Evolutionary conservation across 2,797 vertebrate species (phyloP), one percentile per base, ranked within the genome.

Genomic region (Micrastur ruficollis): DNA sequence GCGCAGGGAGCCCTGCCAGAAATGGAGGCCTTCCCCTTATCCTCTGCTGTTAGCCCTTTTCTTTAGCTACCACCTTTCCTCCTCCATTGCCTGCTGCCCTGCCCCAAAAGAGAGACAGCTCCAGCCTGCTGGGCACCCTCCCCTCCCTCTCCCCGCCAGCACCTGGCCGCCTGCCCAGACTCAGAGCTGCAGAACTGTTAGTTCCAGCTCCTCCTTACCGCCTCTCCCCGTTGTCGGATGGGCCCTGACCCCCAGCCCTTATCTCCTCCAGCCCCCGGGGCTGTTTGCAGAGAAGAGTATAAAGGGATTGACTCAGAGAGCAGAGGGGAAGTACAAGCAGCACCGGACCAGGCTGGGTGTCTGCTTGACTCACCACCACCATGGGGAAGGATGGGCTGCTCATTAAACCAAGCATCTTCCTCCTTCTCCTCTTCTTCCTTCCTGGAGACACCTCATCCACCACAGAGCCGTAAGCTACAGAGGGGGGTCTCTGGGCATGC

Each of bases 401-500:
- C 84, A 61, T 52, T 82, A 90, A 47, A 82, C 47, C 76, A 34
- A 81, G 12, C 34, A 58, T 94, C 87, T 81, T 96, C 55, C 27
- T 97, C 55, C 55, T 96, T 12, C 61, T 97, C 49, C 42, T 97
- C 79, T 65, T 96, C 95, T 81, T 96, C 62, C 22, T 90, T 23
- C 75, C 25, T 6, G 96, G 87, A 86, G 46, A 93, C 8, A 40
- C 74, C 14, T 95, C 31, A 2, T 40, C 68, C 11, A 2, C 62
- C 65, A 32, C 81, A 78, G 96, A 97, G 72, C 96, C 95, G 96
- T 97, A 97, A 97, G 96, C 72, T 68, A 65, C 7, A 10, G 49
- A 14, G 78, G 78, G 61, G 76, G 31, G 9, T 63, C 52, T 81
- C 47, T 63, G 81, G 59, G 74, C 58, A 72, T 66, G 38, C 73